Base-by-base conservation (phyloP, 2,797 vertebrate species). In the Caiman crocodilus region DNA sequence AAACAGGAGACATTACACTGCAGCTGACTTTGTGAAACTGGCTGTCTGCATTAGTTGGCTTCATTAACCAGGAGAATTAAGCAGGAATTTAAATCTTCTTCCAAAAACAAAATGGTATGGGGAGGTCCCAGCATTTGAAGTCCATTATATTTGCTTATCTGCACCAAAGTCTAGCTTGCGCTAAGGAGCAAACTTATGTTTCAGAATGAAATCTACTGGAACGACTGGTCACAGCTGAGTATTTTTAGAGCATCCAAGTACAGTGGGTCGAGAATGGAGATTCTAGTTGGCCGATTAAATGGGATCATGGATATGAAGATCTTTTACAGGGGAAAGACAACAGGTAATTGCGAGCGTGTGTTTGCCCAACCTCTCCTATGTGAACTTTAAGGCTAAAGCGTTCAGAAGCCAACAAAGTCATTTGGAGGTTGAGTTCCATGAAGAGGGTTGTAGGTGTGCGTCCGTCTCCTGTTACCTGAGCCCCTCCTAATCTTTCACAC, bases 291-390 rank as follows among this genome's bases (percentile, higher is more conserved):
- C n/a, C 97, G 99, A 77, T 97, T 99, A 71, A 99, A 99, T 0
- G 99, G 99, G 18, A 98, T 99, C 93, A 99, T 99, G 99, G 99
- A 99, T 85, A 99, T 99, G 91, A 99, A 99, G 96, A 99, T 99
- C 95, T 99, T 99, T 97, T 99, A 99, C 91, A 99, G 98, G 88
- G 99, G 99, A 63, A 99, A 99, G 95, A 98, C 97, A 58, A 97
- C 97, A 95, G 99, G 99, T 99, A 97, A 97, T 58, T 0, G 73
- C 2, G 5, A 35, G 1, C 1, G 0, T 14, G 50, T 69, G 25
- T 0, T 0, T 60, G 50, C 30, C 61, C 17, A 1, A 1, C 28
- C n/a, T 60, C 85, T 21, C 58, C 18, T 83, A 12, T 20, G 67
- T 58, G 50, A 11, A 25, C 15, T 60, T 3, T 26, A 32, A 16